A percentile compares a stretch with the other conserved stretches of the same genome.
Evolutionary conservation across 2,797 vertebrate species (phyloP).

Genomic region (Clamator glandarius): DNA sequence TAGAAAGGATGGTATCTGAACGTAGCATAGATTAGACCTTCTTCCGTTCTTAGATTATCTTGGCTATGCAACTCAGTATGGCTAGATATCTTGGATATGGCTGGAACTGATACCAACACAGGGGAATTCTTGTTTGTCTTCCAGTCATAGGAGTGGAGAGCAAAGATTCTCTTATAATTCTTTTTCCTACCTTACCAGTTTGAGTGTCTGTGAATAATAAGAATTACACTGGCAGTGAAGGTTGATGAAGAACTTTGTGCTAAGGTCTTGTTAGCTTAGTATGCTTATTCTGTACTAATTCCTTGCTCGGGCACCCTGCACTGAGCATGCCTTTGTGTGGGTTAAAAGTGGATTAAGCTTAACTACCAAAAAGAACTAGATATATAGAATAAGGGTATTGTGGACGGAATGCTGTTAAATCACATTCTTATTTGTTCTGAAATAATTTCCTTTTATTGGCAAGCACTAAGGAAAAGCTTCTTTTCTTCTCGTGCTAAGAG

Average conservation of each 20-base stretch:
- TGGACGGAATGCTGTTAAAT: constrained; percentile 9
- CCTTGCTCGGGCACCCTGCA: constrained; percentile 36
- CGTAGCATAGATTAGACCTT: neutral
- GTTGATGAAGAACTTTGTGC: constrained; percentile 29
- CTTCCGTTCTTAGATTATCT: neutral
- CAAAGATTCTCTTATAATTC: neutral
- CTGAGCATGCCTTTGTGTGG: constrained; percentile 44
- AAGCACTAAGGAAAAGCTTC: constrained; percentile 31
- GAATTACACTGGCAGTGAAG: neutral
- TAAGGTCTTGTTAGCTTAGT: constrained; percentile 27
- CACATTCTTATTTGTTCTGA: constrained; percentile 43
- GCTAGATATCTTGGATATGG: neutral
- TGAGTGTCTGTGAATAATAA: neutral
- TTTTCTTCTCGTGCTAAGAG: neutral
- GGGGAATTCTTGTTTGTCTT: neutral
- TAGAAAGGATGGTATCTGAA: neutral
- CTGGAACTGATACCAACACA: neutral
- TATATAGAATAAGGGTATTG: constrained; percentile 48
- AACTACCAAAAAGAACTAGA: constrained; percentile 16
- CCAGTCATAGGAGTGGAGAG: neutral
- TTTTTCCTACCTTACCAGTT: neutral
- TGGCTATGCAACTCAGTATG: neutral
- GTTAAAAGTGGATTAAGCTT: constrained; percentile 56
- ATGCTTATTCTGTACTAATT: constrained; percentile 45
- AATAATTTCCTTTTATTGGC: constrained; percentile 33